phyloP scores from a whole-genome alignment of 1,140 invertebrate species.

The Papilio helenus region DNA sequence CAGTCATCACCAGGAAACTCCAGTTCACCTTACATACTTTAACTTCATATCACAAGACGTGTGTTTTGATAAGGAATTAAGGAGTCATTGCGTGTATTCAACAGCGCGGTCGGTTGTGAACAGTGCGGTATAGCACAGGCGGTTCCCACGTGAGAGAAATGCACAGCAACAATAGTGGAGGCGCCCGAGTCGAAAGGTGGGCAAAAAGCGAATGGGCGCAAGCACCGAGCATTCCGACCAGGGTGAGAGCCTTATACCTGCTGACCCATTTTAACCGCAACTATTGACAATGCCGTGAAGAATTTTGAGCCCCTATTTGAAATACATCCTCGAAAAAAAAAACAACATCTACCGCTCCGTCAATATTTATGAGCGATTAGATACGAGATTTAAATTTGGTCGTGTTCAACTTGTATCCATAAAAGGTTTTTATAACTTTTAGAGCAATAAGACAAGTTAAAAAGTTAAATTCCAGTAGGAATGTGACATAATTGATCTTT shows the following conservation, averaged over 20 bases:
- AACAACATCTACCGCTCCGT: neutral
- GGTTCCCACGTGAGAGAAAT: constrained; percentile 80
- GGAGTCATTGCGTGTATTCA: constrained; percentile 58
- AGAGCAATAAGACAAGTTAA: neutral
- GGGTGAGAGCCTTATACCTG: constrained; percentile 64
- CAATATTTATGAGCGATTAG: constrained; percentile 36
- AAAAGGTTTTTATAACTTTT: neutral
- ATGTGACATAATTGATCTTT: constrained; percentile 7
- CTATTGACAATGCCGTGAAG: constrained; percentile 49
- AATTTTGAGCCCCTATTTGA: constrained; percentile 53
- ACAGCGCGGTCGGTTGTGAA: constrained; percentile 54
- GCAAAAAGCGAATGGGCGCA: constrained; percentile 80
- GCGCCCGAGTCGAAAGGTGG: constrained; percentile 79
- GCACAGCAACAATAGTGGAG: constrained; percentile 72
- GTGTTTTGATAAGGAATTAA: constrained; percentile 49
- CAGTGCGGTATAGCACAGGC: constrained; percentile 69
- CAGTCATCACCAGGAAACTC: constrained; percentile 48
- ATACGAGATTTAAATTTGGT: constrained; percentile 18
- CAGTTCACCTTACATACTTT: constrained; percentile 54
- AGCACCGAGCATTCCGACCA: constrained; percentile 46
- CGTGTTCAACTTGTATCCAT: neutral
- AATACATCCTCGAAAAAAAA: neutral
- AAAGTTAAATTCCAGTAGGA: neutral
- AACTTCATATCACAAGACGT: constrained; percentile 58
- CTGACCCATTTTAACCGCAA: constrained; percentile 71